phyloP scores from a whole-genome alignment of 2,888 invertebrate species.

The Phengaris arion region DNA sequence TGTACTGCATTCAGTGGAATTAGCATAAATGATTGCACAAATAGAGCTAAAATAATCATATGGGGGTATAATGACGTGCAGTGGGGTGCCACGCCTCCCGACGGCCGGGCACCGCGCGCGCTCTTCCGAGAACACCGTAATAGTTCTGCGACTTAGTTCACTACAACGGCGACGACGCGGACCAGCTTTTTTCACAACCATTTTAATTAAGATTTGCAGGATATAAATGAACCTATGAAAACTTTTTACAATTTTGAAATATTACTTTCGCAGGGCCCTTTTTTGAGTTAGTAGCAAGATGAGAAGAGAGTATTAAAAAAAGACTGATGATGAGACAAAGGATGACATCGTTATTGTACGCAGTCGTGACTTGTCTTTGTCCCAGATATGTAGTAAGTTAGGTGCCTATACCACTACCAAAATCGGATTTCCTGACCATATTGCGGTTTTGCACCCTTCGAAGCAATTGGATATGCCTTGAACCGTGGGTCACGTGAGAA shows the following conservation, averaged over 20 bases:
- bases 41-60: constrained; percentile 25
- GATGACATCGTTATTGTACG: too few relatives aligned
- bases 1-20: background rate
- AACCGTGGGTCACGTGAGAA: too few relatives aligned
- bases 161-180: constrained; percentile 46
- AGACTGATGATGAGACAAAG: too few relatives aligned
- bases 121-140: constrained; percentile 62
- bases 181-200: constrained; percentile 37
- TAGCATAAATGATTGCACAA: constrained; percentile 18
- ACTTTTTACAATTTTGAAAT: background rate
- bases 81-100: constrained; percentile 56
- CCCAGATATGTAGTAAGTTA: too few relatives aligned
- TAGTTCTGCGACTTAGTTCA: constrained; percentile 58
- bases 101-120: constrained; percentile 56
- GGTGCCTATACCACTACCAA: too few relatives aligned
- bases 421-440: too few relatives aligned
- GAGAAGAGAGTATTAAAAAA: too few relatives aligned
- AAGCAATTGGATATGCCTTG: too few relatives aligned
- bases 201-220: constrained; percentile 30
- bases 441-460: too few relatives aligned
- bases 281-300: background rate
- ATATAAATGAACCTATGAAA: constrained; percentile 15
- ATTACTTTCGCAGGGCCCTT: background rate
- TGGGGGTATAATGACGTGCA: constrained; percentile 24
- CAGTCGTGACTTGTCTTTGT: too few relatives aligned